Evolutionary conservation across 1,140 invertebrate genomes (phyloP), one percentile per base, ranked within the genome.

Genomic region (Papilio machaon): DNA sequence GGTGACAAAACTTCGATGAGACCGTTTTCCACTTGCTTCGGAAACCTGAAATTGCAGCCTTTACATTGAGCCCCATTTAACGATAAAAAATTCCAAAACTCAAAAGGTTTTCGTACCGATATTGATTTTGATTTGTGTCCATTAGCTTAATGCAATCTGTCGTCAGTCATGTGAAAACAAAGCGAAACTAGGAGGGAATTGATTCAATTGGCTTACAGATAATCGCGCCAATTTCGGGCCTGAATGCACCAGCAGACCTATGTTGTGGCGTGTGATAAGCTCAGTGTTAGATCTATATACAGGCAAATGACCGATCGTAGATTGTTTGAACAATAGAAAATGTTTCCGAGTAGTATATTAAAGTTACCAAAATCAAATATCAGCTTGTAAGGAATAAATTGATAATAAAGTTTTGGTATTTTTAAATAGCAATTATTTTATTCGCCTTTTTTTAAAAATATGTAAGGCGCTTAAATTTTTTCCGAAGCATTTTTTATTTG

Each of bases 1-100:
- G 99, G 98, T 2, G 98, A 96, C 80, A 99, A 96, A 11, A 99
- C 97, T 94, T 99, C 98, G 46, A 99, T 96, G 10, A 99, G 95
- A 35, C 99, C 99, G 82, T 94, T 96, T 73, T 97, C 96, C 9
- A 98, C 94, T 85, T 98, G 96, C 49, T 95, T 95, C 23, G 96
- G 95, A 94, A 99, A 98, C 86, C 98, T 98, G 87, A 43, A 94
- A 93, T 79, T 85, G 54, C n/a, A 23, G 54, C 17, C 15, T 58
- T 52, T 4, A 17, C 38, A 15, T 52, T 17, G 49, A 6, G 47
- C 47, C 17, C 1, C 9, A 58, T 2, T 19, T n/a, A 58, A 58
- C 6, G 8, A 58, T 19, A 58, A n/a, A 58, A n/a, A 1, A 19
- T 58, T 1, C 17, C 7, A 58, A 58, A 58, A 5, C 7, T n/a